These are phyloP conservation scores for Antrozous pallidus DNA, from an alignment of 2,797 vertebrate genomes.

Conservation along the genomic window DNA sequence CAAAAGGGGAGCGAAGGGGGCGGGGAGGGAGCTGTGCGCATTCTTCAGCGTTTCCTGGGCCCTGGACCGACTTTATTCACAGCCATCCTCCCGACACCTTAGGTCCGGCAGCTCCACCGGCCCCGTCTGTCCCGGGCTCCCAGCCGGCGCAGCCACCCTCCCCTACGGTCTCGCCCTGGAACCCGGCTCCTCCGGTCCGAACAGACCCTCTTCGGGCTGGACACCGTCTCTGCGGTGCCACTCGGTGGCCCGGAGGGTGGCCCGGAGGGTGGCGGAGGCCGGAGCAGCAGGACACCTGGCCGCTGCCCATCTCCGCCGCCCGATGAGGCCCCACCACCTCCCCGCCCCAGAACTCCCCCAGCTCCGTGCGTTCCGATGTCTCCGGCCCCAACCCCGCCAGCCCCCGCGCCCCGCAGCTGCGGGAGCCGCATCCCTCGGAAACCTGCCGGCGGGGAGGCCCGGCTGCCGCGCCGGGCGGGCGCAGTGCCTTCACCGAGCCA, in stretches of 20 bases:
- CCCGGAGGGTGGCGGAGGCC: background rate
- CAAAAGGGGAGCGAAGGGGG: too few relatives aligned
- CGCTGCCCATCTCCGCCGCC: background rate
- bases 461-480: background rate
- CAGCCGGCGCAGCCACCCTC: background rate
- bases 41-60: background rate
- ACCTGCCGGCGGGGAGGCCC: background rate
- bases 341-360: too few relatives aligned
- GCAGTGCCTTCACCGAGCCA: background rate
- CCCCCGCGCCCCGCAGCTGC: background rate
- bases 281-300: background rate
- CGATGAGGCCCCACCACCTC: background rate
- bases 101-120: background rate
- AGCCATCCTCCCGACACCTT: background rate
- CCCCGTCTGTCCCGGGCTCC: background rate
- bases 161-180: background rate
- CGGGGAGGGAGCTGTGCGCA: background rate
- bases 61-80: background rate
- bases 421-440: background rate
- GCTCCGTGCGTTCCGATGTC: rapidly evolving
- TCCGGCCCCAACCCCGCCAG: background rate
- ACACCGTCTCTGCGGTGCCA: too few relatives aligned
- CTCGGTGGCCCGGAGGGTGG: too few relatives aligned
- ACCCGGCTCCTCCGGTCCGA: background rate
- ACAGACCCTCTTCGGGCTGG: background rate